Conservation (phyloP, 2,888 invertebrate species). For the Cremastinae sp. region DNA sequence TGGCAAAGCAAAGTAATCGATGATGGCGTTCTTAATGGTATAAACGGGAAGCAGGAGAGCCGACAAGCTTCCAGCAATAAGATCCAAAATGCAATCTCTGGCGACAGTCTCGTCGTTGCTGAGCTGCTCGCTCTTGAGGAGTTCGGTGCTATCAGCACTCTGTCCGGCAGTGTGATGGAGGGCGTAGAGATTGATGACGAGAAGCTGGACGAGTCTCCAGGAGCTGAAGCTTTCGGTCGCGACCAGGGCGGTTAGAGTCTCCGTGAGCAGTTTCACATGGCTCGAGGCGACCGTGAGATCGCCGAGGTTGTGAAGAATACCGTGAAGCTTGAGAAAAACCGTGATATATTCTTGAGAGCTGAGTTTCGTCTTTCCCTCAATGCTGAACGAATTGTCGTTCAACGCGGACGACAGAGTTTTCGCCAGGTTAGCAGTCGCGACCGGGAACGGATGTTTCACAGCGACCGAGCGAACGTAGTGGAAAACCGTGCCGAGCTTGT, state of each 20-base stretch:
- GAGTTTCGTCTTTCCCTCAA: constrained; percentile 82
- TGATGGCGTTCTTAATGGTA: constrained; percentile 85
- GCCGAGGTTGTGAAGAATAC: constrained; percentile 81
- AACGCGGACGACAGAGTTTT: constrained; percentile 85
- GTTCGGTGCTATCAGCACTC: constrained; percentile 74
- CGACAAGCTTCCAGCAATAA: constrained; percentile 86
- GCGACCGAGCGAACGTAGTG: constrained; percentile 92
- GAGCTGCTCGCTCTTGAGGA: constrained; percentile 81
- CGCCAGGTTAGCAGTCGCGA: constrained; percentile 90
- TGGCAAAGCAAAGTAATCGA: constrained; percentile 86
- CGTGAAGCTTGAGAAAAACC: constrained; percentile 85
- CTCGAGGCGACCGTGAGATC: constrained; percentile 84
- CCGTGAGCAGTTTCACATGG: constrained; percentile 85
- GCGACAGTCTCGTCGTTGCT: constrained; percentile 84
- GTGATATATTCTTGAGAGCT: constrained; percentile 83
- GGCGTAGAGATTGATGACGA: constrained; percentile 88
- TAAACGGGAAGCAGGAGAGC: constrained; percentile 87
- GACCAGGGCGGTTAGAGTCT: constrained; percentile 88
- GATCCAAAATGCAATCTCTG: constrained; percentile 83
- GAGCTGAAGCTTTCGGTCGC: constrained; percentile 90
- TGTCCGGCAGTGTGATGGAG: constrained; percentile 83
- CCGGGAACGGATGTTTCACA: constrained; percentile 92
- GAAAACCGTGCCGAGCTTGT: constrained; percentile 91
- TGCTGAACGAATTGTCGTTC: constrained; percentile 76
- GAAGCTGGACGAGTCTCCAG: constrained; percentile 89